Conservation (phyloP, 1,140 invertebrate genomes). For the Plodia interpunctella region DNA sequence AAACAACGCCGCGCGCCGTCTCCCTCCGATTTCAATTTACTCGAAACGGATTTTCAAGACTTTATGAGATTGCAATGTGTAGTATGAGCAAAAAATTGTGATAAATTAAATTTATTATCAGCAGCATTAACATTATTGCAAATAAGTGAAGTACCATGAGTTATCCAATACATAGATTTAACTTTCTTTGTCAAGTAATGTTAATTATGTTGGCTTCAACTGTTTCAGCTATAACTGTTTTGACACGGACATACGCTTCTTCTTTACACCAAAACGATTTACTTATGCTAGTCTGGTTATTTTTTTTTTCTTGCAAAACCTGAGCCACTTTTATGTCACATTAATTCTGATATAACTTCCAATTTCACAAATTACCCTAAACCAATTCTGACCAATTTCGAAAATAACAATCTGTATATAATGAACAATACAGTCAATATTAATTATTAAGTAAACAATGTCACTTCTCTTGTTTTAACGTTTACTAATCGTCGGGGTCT, state of each 20-base stretch:
- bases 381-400: too few relatives aligned
- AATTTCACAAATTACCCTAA: too few relatives aligned
- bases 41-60: conserved; percentile 73
- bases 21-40: conserved; percentile 76
- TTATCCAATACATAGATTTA: too few relatives aligned
- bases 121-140: background rate
- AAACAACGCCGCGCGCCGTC: conserved; percentile 36
- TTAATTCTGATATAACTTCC: too few relatives aligned
- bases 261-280: too few relatives aligned
- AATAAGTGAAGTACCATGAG: background rate
- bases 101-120: conserved; percentile 10
- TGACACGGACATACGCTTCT: too few relatives aligned
- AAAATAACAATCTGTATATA: background rate
- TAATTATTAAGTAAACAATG: background rate
- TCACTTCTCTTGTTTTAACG: background rate
- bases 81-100: conserved; percentile 37
- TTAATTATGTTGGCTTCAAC: too few relatives aligned
- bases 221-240: too few relatives aligned
- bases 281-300: too few relatives aligned
- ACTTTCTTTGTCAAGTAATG: too few relatives aligned
- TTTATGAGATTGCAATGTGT: conserved; percentile 53
- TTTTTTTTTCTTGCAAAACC: too few relatives aligned
- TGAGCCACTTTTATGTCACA: too few relatives aligned
- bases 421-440: background rate
- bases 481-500: conserved; percentile 24